phyloP scores from a whole-genome alignment of 2,113 vertebrate genomes.

The Cnemophilus loriae region DNA sequence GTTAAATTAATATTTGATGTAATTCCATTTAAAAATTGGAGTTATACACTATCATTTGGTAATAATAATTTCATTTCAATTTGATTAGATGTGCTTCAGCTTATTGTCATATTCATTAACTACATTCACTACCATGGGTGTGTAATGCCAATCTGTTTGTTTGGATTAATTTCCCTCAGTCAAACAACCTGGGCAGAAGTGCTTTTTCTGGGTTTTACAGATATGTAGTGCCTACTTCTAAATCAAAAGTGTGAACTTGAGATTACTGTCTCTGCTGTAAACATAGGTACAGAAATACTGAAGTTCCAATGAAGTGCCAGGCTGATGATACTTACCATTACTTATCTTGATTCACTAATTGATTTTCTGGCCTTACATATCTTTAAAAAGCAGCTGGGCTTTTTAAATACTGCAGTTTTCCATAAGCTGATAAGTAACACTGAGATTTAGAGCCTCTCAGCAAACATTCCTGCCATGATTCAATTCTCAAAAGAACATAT shows the following conservation, averaged over 20 bases:
- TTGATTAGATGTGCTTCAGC: neutral
- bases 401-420: constrained; percentile 56
- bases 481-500: constrained; percentile 6
- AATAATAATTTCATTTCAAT: neutral
- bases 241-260: neutral
- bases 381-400: constrained; percentile 32
- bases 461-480: neutral
- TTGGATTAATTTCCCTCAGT: neutral
- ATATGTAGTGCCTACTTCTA: neutral
- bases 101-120: constrained; percentile 8
- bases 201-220: neutral
- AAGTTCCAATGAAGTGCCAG: neutral
- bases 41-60: neutral
- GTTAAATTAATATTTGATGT: neutral
- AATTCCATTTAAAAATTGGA: neutral
- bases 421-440: constrained; percentile 45
- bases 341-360: constrained; percentile 45
- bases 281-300: neutral
- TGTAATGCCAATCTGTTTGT: neutral
- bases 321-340: constrained; percentile 23
- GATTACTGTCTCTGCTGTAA: neutral
- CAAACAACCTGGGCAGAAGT: neutral
- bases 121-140: neutral
- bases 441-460: constrained; percentile 52
- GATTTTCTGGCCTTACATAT: constrained; percentile 64